phyloP scores from a whole-genome alignment of 2,797 vertebrate genomes.

The Sebastes variabilis region DNA sequence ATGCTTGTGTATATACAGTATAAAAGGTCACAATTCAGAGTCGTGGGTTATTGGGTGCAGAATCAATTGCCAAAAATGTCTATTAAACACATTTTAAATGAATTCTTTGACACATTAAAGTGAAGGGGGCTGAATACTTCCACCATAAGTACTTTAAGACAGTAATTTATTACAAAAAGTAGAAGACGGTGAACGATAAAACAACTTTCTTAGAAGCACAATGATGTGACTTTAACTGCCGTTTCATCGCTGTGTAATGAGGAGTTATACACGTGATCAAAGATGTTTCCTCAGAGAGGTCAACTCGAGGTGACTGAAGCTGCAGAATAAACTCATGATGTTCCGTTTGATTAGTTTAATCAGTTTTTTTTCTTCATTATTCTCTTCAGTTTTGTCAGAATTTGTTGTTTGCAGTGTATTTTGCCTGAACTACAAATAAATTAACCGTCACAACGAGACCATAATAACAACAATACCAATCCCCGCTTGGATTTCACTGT shows the following conservation, averaged over 20 bases:
- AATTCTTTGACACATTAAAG: not conserved
- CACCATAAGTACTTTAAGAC: not conserved
- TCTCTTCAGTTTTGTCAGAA: not conserved
- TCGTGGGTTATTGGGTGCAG: no score
- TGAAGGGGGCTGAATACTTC: not conserved
- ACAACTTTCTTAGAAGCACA: not conserved
- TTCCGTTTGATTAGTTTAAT: not conserved
- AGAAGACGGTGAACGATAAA: not conserved
- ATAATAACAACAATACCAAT: not conserved
- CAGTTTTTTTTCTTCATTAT: not conserved
- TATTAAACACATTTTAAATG: no score
- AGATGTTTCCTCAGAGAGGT: not conserved
- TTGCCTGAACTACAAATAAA: not conserved
- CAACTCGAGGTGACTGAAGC: not conserved
- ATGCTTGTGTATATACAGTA: no score
- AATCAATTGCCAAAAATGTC: no score
- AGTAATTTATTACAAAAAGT: not conserved
- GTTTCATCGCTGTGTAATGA: not conserved
- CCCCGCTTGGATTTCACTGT: conserved; percentile 7
- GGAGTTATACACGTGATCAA: not conserved
- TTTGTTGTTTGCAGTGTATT: not conserved
- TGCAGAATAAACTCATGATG: not conserved
- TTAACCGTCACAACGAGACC: not conserved
- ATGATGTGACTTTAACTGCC: not conserved
- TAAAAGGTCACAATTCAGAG: no score